Base-by-base conservation (phyloP, 1,140 invertebrate genomes). In the Carposina sasakii region DNA sequence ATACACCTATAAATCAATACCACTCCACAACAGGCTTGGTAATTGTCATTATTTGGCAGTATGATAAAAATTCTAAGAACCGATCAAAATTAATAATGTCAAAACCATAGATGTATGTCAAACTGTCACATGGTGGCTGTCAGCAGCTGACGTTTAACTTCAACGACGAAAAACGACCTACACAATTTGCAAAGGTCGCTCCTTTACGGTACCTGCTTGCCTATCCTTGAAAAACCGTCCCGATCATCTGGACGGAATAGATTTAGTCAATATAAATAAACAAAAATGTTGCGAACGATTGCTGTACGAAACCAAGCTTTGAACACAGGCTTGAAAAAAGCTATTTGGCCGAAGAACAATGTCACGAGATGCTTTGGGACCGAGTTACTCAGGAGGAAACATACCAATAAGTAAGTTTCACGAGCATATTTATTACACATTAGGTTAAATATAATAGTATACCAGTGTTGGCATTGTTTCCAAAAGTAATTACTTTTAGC, bases 221-320 rank as follows among this genome's bases (percentile, higher is more conserved):
- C n/a, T n/a, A n/a, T n/a, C n/a, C n/a, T n/a, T 53, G 53, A 48
- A 60, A 65, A 66, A 66, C 74, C 74, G 76, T 81, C 77, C 74
- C 57, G 52, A 63, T 63, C 64, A 75, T 47, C 71, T 69, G 74
- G 76, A 76, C 76, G 79, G 72, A 28, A 39, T 62, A 66, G 59
- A 62, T 63, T 60, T 64, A 70, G 60, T 52, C 47, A 52, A 67
- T 52, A 56, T 60, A 33, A 48, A 53, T 63, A 65, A 56, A 51
- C 2, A 72, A 85, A 85, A 75, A 91, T 91, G 88, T 85, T 89
- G 81, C 88, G 90, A 84, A 90, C 89, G 65, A 87, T 88, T 71
- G 76, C 88, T 57, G 72, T 89, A 75, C 89, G 90, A 85, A 90
- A 89, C 67, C 89, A 90, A 63, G 79, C 90, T 53, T 68, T 88